Percentiles rank a stretch among this genome's conserved stretches.
Conservation (phyloP, 2,888 invertebrate genomes). For the Phengaris alcon region DNA sequence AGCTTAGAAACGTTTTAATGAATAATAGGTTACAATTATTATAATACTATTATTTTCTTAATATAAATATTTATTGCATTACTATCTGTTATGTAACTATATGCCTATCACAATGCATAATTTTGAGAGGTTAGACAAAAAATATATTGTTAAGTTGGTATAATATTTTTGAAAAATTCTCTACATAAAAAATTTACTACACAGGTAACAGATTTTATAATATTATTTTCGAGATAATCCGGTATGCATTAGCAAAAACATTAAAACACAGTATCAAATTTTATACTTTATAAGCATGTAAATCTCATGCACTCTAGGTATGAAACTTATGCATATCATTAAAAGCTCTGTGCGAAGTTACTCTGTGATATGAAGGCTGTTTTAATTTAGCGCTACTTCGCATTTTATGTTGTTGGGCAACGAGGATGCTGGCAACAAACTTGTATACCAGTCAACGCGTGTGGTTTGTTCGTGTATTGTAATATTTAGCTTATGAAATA, state of each 20-base stretch:
- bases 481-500: no score
- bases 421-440: not conserved
- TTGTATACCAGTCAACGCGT: not conserved
- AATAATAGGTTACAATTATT: not conserved
- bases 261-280: constrained; percentile 28
- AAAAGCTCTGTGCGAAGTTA: constrained; percentile 19
- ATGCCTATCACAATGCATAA: no score
- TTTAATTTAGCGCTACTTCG: constrained; percentile 20
- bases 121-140: no score
- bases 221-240: not conserved
- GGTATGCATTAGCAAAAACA: not conserved
- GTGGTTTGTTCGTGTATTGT: no score
- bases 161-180: not conserved
- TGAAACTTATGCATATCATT: constrained; percentile 15
- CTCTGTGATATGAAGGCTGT: not conserved
- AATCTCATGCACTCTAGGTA: not conserved
- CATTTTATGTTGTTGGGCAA: not conserved
- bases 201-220: not conserved
- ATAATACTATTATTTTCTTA: no score
- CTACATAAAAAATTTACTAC: not conserved
- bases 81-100: no score
- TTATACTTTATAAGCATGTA: not conserved
- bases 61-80: no score
- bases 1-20: no score
- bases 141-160: not conserved